These are phyloP conservation scores for Patella caerulea DNA, from an alignment of 2,888 invertebrate species.

Conservation along the genomic window DNA sequence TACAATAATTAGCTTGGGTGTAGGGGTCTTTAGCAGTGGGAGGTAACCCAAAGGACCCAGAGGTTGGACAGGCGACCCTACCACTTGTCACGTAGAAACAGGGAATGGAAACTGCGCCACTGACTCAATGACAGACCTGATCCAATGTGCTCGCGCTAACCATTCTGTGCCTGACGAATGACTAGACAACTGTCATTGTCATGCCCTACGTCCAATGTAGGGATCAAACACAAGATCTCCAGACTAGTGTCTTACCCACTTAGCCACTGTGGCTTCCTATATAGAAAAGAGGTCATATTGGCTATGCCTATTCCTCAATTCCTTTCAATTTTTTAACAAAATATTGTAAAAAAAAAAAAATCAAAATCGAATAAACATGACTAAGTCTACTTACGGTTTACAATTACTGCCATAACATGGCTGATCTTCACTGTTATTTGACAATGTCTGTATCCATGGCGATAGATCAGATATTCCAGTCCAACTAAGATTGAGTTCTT, in stretches of 20 bases:
- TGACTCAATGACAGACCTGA: too few species aligned
- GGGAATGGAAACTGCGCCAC: too few species aligned
- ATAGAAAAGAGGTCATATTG: neutral
- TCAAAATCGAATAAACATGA: neutral
- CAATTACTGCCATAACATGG: constrained; percentile 27
- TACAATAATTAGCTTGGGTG: too few species aligned
- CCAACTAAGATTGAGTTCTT: constrained; percentile 88
- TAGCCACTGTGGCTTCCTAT: neutral
- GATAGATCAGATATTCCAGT: constrained; percentile 78
- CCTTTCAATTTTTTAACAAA: neutral
- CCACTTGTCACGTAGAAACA: too few species aligned
- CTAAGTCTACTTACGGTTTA: constrained; percentile 3
- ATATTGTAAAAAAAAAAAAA: neutral
- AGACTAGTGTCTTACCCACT: too few species aligned
- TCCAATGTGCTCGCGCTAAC: too few species aligned
- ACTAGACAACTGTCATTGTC: too few species aligned
- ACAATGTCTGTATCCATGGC: constrained; percentile 74
- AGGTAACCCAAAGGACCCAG: too few species aligned
- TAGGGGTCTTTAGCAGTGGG: too few species aligned
- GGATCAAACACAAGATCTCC: too few species aligned
- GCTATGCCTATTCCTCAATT: neutral
- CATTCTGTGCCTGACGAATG: neutral
- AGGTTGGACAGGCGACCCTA: too few species aligned
- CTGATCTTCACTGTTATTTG: constrained; percentile 27
- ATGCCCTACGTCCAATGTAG: too few species aligned